A percentile compares a stretch with the other conserved stretches of the same genome.
These are phyloP conservation scores for Euproctis similis DNA, from an alignment of 2,888 invertebrate genomes.

Conservation along the genomic window DNA sequence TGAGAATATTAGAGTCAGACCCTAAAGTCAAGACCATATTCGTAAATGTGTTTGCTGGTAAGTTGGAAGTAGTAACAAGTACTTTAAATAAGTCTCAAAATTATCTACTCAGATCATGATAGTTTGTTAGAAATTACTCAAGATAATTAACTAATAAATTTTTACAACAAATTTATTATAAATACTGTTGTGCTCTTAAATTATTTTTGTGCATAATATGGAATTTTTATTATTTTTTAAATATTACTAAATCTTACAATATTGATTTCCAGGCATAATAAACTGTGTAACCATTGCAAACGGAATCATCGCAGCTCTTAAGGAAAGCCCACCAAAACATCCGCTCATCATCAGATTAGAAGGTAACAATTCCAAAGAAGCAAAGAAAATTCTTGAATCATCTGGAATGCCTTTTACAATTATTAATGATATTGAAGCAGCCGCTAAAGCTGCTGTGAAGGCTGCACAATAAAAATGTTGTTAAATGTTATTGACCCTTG, in stretches of 20 bases:
- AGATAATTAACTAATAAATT: no score
- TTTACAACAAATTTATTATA: no score
- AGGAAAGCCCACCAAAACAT: conserved; percentile 84
- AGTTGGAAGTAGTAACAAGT: conserved; percentile 9
- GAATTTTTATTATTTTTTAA: no score
- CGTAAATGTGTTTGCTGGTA: conserved; percentile 96
- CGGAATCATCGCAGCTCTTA: conserved; percentile 93
- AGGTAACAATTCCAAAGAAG: conserved; percentile 93
- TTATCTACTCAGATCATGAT: no score
- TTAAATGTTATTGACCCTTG: no score
- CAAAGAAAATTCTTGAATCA: conserved; percentile 86
- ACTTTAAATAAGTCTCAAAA: no score
- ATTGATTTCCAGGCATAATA: conserved; percentile 86
- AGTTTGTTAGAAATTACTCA: no score
- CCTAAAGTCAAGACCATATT: conserved; percentile 94
- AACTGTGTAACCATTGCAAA: conserved; percentile 98
- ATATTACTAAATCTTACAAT: no score
- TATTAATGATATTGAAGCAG: conserved; percentile 92
- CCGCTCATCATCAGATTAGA: conserved; percentile 96
- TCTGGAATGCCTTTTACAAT: conserved; percentile 90
- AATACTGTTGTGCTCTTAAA: no score
- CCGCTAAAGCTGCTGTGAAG: conserved; percentile 90
- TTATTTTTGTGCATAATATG: no score
- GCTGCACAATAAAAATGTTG: conserved; percentile 39
- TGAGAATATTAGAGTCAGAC: conserved; percentile 90